Conservation (phyloP, 2,113 vertebrate genomes). For the Orycteropus afer region DNA sequence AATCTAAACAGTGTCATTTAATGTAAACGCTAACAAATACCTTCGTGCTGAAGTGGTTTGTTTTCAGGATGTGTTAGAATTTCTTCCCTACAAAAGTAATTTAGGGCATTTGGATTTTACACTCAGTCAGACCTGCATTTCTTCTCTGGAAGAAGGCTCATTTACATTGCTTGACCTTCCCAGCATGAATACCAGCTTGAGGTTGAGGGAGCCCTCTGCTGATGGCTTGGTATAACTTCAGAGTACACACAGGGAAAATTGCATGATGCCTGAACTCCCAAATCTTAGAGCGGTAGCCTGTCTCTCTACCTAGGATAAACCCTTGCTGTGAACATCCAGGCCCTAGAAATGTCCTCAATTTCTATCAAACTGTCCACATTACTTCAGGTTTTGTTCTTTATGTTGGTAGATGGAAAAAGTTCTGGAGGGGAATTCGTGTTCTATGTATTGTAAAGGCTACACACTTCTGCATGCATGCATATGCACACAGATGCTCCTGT, state of each 20-base stretch:
- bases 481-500: not conserved
- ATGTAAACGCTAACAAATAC: conserved; percentile 78
- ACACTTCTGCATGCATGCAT: not conserved
- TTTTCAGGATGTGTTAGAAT: conserved; percentile 53
- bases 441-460: not conserved
- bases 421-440: not conserved
- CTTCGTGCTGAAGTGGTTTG: conserved; percentile 81
- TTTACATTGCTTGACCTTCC: not conserved
- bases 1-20: conserved; percentile 82
- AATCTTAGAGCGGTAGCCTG: not conserved
- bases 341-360: not conserved
- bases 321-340: not conserved
- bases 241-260: not conserved
- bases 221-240: conserved; percentile 61
- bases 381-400: conserved; percentile 5
- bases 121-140: not conserved
- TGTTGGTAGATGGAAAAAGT: not conserved
- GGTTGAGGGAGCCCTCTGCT: conserved; percentile 78
- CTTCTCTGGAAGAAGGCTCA: not conserved
- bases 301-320: not conserved
- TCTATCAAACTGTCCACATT: not conserved
- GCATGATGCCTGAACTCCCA: not conserved
- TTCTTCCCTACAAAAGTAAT: conserved; percentile 51
- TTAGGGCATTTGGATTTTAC: not conserved
- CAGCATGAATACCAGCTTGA: not conserved